phyloP scores from a whole-genome alignment of 2,113 vertebrate genomes.

The Psettodes erumei region DNA sequence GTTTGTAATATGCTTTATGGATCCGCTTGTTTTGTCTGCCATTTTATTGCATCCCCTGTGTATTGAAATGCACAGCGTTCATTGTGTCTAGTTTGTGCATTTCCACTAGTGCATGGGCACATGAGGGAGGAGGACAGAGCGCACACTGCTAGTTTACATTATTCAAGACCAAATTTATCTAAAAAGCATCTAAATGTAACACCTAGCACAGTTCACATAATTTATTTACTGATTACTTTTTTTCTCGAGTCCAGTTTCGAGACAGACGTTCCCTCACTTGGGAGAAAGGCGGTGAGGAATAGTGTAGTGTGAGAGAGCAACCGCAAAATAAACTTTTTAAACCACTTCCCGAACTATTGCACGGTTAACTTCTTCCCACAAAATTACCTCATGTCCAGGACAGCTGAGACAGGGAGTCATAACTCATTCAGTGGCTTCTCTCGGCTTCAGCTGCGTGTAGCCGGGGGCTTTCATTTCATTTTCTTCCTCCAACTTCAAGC shows the following conservation, averaged over 20 bases:
- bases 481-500: neutral
- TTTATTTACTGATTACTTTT: constrained; percentile 9
- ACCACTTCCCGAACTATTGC: neutral
- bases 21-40: constrained; percentile 60
- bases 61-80: constrained; percentile 17
- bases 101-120: neutral
- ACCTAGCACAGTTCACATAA: constrained; percentile 10
- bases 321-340: neutral
- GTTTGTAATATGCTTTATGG: constrained; percentile 70
- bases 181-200: constrained; percentile 6
- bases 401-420: neutral
- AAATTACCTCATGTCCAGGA: neutral
- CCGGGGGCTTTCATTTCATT: neutral
- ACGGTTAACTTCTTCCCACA: neutral
- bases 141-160: neutral
- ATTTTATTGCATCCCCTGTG: constrained; percentile 64
- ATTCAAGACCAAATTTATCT: neutral
- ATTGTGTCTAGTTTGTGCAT: constrained; percentile 14
- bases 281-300: neutral
- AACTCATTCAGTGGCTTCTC: neutral
- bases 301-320: neutral
- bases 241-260: neutral
- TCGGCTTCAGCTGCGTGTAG: neutral
- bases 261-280: neutral
- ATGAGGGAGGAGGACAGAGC: neutral